Evolutionary conservation across 2,888 invertebrate species (phyloP).

Genomic region (Dioctria rufipes): DNA sequence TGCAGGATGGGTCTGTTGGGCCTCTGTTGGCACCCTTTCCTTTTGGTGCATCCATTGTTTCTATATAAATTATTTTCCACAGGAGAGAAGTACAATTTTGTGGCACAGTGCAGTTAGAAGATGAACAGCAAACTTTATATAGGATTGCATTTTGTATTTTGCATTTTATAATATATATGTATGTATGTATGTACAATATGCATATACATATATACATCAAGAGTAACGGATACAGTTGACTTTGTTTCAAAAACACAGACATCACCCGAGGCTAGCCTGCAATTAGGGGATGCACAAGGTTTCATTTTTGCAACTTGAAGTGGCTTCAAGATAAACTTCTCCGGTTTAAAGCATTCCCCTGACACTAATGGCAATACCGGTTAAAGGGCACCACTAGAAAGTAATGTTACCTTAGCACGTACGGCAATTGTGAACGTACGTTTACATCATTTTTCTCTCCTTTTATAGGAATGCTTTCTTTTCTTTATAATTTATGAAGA

Average conservation of each 20-base stretch:
- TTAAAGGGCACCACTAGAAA: slow-evolving; percentile 31
- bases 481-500: slow-evolving; percentile 36
- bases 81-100: slow-evolving; percentile 4
- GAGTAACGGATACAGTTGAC: too few species aligned
- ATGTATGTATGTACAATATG: too few species aligned
- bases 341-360: slow-evolving; percentile 9
- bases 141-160: background rate
- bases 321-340: slow-evolving; percentile 48
- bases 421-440: slow-evolving; percentile 10
- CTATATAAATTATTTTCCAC: slow-evolving; percentile 37
- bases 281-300: slow-evolving; percentile 53
- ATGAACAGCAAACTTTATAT: background rate
- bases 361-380: slow-evolving; percentile 17
- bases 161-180: background rate
- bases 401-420: slow-evolving; percentile 30
- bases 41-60: slow-evolving; percentile 32
- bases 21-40: slow-evolving; percentile 29
- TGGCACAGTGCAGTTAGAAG: background rate
- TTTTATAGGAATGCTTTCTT: slow-evolving; percentile 20
- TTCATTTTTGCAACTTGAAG: slow-evolving; percentile 48
- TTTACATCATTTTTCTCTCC: slow-evolving; percentile 25
- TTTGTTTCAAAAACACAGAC: slow-evolving; percentile 47
- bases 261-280: slow-evolving; percentile 51
- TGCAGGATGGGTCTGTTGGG: background rate
- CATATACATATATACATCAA: too few species aligned